These are phyloP conservation scores for Yponomeuta plumbellus DNA, from an alignment of 2,888 invertebrate genomes.

Conservation along the genomic window DNA sequence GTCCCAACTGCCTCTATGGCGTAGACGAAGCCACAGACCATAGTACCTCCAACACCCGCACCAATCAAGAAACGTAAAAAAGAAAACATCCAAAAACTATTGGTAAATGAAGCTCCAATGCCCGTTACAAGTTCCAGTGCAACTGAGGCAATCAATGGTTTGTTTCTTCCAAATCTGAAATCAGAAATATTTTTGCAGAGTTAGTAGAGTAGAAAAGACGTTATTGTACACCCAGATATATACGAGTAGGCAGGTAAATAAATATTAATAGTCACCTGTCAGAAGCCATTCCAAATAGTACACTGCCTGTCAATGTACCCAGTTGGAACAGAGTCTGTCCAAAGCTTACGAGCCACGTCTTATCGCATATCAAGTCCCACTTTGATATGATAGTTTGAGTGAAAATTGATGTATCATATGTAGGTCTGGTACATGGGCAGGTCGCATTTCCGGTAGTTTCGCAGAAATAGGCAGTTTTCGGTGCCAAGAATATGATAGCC, in stretches of 20 bases:
- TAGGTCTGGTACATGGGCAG: conserved; percentile 72
- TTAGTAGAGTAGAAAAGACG: neutral
- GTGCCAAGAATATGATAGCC: conserved; percentile 42
- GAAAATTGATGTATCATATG: conserved; percentile 79
- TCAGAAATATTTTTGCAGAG: conserved; percentile 9
- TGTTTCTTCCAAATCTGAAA: conserved; percentile 84
- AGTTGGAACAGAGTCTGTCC: conserved; percentile 85
- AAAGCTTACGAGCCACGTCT: conserved; percentile 78
- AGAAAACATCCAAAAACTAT: conserved; percentile 78
- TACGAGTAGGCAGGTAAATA: neutral
- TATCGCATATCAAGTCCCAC: conserved; percentile 84
- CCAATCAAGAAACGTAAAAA: conserved; percentile 82
- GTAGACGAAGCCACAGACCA: conserved; percentile 79
- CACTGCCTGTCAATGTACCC: conserved; percentile 83
- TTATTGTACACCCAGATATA: too few species aligned
- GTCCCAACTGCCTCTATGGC: conserved; percentile 82
- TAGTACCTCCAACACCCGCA: conserved; percentile 86
- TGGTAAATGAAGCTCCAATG: conserved; percentile 79
- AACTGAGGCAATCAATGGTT: conserved; percentile 81
- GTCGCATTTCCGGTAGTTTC: conserved; percentile 31
- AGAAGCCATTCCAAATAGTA: conserved; percentile 82
- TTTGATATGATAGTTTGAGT: conserved; percentile 81
- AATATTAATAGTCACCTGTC: conserved; percentile 72
- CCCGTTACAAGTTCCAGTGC: conserved; percentile 81
- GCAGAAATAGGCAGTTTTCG: conserved; percentile 38